Percentiles rank a stretch among this genome's conserved stretches.
Conservation (phyloP, 2,797 vertebrate genomes). For the Micrastur ruficollis region DNA sequence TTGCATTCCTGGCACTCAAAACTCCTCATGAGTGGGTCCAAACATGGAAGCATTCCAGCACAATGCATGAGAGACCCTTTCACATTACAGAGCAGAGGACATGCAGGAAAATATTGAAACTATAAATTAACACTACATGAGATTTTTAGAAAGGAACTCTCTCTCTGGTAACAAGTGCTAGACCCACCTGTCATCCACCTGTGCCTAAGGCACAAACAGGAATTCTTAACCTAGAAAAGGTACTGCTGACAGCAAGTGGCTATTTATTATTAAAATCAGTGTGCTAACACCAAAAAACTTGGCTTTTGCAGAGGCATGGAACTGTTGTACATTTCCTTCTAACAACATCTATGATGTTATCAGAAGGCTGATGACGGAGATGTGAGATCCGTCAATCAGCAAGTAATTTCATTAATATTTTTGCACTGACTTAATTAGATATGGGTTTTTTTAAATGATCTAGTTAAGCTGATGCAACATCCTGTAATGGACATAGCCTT, state of each 20-base stretch:
- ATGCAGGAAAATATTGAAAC: neutral
- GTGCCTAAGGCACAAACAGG: neutral
- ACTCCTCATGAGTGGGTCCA: neutral
- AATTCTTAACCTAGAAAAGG: neutral
- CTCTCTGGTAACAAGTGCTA: neutral
- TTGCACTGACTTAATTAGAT: constrained; percentile 14
- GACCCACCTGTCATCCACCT: neutral
- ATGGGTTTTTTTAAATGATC: neutral
- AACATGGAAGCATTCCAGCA: neutral
- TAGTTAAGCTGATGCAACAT: constrained; percentile 37
- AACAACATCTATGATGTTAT: fast-evolving
- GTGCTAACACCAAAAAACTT: neutral
- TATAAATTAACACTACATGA: neutral
- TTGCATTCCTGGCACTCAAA: neutral
- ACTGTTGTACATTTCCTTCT: neutral
- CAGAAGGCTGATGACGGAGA: neutral
- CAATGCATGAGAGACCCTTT: neutral
- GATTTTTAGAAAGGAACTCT: neutral
- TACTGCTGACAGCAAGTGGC: neutral
- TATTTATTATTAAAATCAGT: neutral
- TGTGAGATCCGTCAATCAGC: neutral
- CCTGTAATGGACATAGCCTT: neutral
- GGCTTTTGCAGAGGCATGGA: neutral
- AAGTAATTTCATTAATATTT: neutral
- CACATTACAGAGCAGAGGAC: neutral